Conservation (phyloP, 2,113 vertebrate genomes). For the Pomatorhinus ruficollis region DNA sequence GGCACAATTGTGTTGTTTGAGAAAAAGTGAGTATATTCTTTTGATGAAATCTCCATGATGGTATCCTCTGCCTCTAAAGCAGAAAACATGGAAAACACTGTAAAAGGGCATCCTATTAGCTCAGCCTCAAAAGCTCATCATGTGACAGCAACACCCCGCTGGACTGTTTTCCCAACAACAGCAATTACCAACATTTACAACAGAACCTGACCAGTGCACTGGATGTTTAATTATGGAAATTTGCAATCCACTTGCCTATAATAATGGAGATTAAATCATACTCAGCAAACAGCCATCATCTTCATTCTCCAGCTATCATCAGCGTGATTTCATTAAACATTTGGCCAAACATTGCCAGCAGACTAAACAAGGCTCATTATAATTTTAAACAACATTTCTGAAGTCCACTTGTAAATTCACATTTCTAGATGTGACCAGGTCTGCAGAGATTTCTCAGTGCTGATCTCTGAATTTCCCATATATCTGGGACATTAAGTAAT, state of each 20-base stretch:
- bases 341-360: neutral
- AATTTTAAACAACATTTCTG: neutral
- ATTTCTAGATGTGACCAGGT: neutral
- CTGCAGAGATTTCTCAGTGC: slow-evolving; percentile 17
- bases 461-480: slow-evolving; percentile 40
- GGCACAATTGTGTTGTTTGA: slow-evolving; percentile 41
- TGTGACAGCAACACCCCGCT: slow-evolving; percentile 37
- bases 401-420: neutral
- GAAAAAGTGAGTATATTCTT: slow-evolving; percentile 71
- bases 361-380: neutral
- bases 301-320: neutral
- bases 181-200: slow-evolving; percentile 27
- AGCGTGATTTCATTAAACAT: neutral
- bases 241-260: slow-evolving; percentile 31
- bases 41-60: slow-evolving; percentile 75
- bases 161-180: slow-evolving; percentile 29
- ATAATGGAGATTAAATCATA: slow-evolving; percentile 47
- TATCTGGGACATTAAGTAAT: slow-evolving; percentile 37
- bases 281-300: neutral
- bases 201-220: neutral
- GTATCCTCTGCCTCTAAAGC: slow-evolving; percentile 22
- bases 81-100: slow-evolving; percentile 39
- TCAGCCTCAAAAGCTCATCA: slow-evolving; percentile 42
- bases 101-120: slow-evolving; percentile 23
- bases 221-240: slow-evolving; percentile 49